Conservation (phyloP, 2,797 vertebrate species). For the Enteromius fasciolatus region DNA sequence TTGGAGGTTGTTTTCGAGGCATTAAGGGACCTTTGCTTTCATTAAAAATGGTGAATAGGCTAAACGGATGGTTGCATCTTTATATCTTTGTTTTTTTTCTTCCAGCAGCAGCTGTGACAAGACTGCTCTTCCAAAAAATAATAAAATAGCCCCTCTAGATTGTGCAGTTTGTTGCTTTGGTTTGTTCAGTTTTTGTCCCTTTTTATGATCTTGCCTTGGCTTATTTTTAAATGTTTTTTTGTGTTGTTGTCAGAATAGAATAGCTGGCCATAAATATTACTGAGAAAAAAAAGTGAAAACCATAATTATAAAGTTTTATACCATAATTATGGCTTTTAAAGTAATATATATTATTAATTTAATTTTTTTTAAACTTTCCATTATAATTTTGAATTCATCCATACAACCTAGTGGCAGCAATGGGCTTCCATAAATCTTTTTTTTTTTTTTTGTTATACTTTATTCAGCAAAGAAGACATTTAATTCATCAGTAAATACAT, state of each 20-base stretch:
- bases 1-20: constrained; percentile 12
- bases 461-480: no score
- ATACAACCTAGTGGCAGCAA: no score
- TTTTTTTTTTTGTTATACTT: no score
- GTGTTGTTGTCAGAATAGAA: neutral
- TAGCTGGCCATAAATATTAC: no score
- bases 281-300: no score
- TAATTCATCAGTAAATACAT: no score
- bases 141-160: neutral
- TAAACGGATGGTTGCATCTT: neutral
- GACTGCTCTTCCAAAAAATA: neutral
- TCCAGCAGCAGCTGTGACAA: neutral
- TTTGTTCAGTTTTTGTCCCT: neutral
- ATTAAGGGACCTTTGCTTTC: constrained; percentile 9
- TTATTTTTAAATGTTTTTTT: neutral
- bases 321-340: no score
- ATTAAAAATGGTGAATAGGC: constrained; percentile 1
- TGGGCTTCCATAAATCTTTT: no score
- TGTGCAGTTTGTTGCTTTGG: neutral
- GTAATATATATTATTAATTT: no score
- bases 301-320: no score
- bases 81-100: neutral
- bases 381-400: no score
- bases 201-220: neutral
- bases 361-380: no score